Percentiles rank a stretch among this genome's conserved stretches.
Conservation (phyloP, 2,888 invertebrate genomes). For the Dynastes maya region DNA sequence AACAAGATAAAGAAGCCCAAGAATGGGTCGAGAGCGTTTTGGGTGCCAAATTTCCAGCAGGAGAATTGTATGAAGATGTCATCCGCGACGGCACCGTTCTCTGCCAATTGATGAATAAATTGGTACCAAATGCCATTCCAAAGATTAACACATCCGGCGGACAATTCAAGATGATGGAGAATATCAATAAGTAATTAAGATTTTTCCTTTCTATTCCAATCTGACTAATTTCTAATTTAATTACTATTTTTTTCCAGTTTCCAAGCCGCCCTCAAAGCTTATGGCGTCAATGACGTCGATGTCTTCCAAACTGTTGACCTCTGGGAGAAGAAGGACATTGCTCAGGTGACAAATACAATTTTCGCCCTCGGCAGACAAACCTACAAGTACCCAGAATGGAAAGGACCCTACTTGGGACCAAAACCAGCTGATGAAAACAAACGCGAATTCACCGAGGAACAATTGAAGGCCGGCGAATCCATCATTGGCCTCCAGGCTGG, state of each 20-base stretch:
- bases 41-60: slow-evolving; percentile 90
- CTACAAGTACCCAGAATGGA: slow-evolving; percentile 88
- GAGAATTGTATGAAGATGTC: slow-evolving; percentile 89
- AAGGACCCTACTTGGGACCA: slow-evolving; percentile 92
- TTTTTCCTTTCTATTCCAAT: slow-evolving; percentile 54
- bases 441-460: slow-evolving; percentile 94
- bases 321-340: slow-evolving; percentile 94
- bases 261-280: slow-evolving; percentile 87
- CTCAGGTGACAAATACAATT: slow-evolving; percentile 87
- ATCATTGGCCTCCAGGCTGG: slow-evolving; percentile 96
- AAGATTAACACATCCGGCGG: slow-evolving; percentile 96
- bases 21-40: slow-evolving; percentile 93
- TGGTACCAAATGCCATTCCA: slow-evolving; percentile 88
- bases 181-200: slow-evolving; percentile 89
- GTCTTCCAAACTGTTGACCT: slow-evolving; percentile 98
- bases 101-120: slow-evolving; percentile 95
- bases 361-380: slow-evolving; percentile 91
- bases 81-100: slow-evolving; percentile 93
- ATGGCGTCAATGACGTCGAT: slow-evolving; percentile 93
- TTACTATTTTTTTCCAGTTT: slow-evolving; percentile 74
- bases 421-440: slow-evolving; percentile 95
- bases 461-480: slow-evolving; percentile 89
- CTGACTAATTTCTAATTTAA: neutral
- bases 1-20: slow-evolving; percentile 90
- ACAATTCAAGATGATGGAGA: slow-evolving; percentile 99